Evolutionary conservation across 2,888 invertebrate species (phyloP).

Genomic region (Ormyrus labotus): DNA sequence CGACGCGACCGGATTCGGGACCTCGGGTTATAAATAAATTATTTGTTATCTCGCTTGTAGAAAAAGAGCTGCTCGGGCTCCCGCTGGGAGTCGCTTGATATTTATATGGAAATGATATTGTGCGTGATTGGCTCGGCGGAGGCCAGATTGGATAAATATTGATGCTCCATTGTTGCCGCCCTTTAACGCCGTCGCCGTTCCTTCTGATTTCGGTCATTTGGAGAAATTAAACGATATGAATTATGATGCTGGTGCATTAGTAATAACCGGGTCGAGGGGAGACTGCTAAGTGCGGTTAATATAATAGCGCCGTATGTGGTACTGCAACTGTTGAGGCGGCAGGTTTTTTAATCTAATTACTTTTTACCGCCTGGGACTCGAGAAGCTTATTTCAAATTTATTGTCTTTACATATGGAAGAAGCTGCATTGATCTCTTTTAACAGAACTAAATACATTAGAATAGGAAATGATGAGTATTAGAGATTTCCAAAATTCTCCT

Average conservation of each 20-base stretch:
- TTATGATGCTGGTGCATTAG: slow-evolving; percentile 6
- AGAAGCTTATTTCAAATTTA: too few relatives aligned
- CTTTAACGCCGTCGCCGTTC: slow-evolving; percentile 31
- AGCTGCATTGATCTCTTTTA: too few relatives aligned
- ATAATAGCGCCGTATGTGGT: not conserved
- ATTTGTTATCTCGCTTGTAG: slow-evolving; percentile 50
- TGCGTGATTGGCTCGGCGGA: slow-evolving; percentile 33
- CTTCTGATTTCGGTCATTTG: slow-evolving; percentile 43
- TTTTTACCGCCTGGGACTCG: too few relatives aligned
- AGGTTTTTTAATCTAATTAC: too few relatives aligned
- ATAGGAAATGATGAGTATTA: too few relatives aligned
- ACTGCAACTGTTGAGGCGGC: too few relatives aligned
- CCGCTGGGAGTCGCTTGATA: slow-evolving; percentile 9
- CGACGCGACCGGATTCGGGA: slow-evolving; percentile 49
- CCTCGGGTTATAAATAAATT: slow-evolving; percentile 55
- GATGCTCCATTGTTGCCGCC: slow-evolving; percentile 52
- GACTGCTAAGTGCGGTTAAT: slow-evolving; percentile 19
- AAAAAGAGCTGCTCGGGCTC: slow-evolving; percentile 18
- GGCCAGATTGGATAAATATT: slow-evolving; percentile 47
- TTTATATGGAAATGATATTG: slow-evolving; percentile 56
- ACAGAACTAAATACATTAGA: too few relatives aligned
- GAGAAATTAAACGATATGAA: slow-evolving; percentile 44
- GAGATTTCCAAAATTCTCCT: too few relatives aligned
- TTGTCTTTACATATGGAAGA: too few relatives aligned
- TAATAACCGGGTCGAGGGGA: not conserved